phyloP scores from a whole-genome alignment of 2,113 vertebrate genomes.

The Pavo muticus region DNA sequence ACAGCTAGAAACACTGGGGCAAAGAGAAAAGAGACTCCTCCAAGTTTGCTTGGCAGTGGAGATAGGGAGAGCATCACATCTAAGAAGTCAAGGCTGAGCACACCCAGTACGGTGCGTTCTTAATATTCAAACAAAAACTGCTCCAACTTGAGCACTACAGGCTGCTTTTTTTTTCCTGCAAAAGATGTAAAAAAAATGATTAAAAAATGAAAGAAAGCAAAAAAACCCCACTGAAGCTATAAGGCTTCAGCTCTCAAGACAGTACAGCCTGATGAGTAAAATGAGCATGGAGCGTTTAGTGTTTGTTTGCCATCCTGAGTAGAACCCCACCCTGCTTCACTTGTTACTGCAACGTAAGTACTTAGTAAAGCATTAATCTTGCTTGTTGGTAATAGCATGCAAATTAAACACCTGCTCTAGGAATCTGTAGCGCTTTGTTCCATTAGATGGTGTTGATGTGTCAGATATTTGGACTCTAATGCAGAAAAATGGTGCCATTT shows the following conservation, averaged over 20 bases:
- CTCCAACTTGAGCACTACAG: neutral
- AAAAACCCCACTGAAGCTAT: neutral
- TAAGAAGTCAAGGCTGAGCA: neutral
- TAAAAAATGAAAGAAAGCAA: neutral
- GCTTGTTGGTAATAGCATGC: slow-evolving; percentile 63
- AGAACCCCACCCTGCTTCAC: neutral
- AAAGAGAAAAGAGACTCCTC: neutral
- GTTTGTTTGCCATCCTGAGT: slow-evolving; percentile 14
- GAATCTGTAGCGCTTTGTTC: slow-evolving; percentile 57
- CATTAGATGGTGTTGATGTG: slow-evolving; percentile 47
- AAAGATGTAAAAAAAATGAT: neutral
- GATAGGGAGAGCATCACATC: neutral
- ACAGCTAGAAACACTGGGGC: neutral
- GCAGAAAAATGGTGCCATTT: slow-evolving; percentile 66
- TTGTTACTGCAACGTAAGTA: slow-evolving; percentile 9
- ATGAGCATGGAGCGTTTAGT: neutral
- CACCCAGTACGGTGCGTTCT: neutral
- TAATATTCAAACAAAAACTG: neutral
- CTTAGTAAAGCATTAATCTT: slow-evolving; percentile 64
- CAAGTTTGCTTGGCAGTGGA: neutral
- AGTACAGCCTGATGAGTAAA: neutral
- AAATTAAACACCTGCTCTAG: slow-evolving; percentile 70
- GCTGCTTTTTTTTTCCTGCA: neutral
- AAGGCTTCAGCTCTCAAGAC: neutral
- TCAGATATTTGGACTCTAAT: slow-evolving; percentile 66